These are phyloP conservation scores for Varecia variegata DNA, from an alignment of 2,797 vertebrate genomes.

Conservation along the genomic window DNA sequence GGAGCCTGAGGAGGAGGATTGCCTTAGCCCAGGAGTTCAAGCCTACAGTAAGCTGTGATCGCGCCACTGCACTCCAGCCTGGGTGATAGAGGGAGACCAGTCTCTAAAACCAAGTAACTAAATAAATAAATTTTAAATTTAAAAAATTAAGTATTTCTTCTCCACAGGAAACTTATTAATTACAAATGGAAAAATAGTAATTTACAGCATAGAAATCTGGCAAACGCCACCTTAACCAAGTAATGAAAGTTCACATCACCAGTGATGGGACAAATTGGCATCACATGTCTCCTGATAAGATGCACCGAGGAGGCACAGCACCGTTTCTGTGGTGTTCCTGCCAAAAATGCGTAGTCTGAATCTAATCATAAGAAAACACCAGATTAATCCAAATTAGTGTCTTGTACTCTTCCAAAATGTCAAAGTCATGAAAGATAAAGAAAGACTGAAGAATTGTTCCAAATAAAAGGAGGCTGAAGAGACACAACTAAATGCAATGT, in stretches of 20 bases:
- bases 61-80: too few relatives aligned
- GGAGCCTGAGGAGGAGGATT: too few relatives aligned
- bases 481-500: background rate
- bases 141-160: slow-evolving; percentile 10
- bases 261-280: slow-evolving; percentile 6
- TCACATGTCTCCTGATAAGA: slow-evolving; percentile 10
- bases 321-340: background rate
- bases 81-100: too few relatives aligned
- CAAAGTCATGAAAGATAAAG: background rate
- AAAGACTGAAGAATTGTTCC: background rate
- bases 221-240: slow-evolving; percentile 22
- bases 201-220: background rate
- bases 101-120: too few relatives aligned
- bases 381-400: background rate
- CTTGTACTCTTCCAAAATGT: background rate
- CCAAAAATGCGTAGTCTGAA: background rate
- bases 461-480: background rate
- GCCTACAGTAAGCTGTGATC: too few relatives aligned
- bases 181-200: background rate
- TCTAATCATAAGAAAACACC: slow-evolving; percentile 41
- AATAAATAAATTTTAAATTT: too few relatives aligned
- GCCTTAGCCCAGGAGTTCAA: too few relatives aligned
- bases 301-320: background rate
- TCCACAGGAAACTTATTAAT: background rate
- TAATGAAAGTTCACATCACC: slow-evolving; percentile 24